A percentile compares a stretch with the other conserved stretches of the same genome.
Conservation (phyloP, 2,888 invertebrate genomes). For the Eupithecia subumbrata region DNA sequence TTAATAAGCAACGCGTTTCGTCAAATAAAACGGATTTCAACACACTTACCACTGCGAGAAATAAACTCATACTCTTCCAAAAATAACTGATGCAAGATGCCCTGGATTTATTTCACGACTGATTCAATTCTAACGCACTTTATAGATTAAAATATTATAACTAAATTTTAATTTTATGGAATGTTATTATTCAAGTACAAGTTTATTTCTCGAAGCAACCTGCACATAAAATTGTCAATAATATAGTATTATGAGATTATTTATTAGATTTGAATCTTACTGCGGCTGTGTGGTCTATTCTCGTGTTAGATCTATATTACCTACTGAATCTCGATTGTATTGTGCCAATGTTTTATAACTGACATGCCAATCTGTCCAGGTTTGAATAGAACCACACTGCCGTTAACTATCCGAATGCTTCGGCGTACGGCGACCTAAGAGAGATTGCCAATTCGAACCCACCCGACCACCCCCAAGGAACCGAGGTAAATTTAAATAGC, state of each 20-base stretch:
- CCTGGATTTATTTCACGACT: conserved; percentile 9
- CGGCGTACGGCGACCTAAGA: conserved; percentile 70
- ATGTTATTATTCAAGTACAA: conserved; percentile 33
- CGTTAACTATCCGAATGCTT: conserved; percentile 67
- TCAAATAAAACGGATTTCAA: conserved; percentile 39
- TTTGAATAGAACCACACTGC: conserved; percentile 79
- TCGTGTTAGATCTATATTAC: conserved; percentile 44
- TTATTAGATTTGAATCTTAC: conserved; percentile 43
- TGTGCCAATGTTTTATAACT: conserved; percentile 71
- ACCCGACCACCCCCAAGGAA: conserved; percentile 67
- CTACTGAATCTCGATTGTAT: conserved; percentile 52
- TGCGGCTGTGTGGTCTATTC: conserved; percentile 73
- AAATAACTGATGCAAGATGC: conserved; percentile 2
- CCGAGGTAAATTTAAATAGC: conserved; percentile 79
- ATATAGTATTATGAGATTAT: conserved; percentile 53
- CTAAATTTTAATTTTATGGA: conserved; percentile 11
- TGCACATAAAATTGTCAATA: conserved; percentile 57
- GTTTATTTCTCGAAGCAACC: conserved; percentile 72
- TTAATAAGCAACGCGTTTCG: conserved; percentile 57
- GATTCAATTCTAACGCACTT: conserved; percentile 14
- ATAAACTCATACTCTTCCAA: conserved; percentile 15
- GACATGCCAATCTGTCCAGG: conserved; percentile 80
- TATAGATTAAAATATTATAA: conserved; percentile 11
- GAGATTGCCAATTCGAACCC: conserved; percentile 58
- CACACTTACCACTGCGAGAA: conserved; percentile 28